A percentile compares a stretch with the other conserved stretches of the same genome.
Conservation (phyloP, 2,113 vertebrate genomes). For the Tragelaphus strepsiceros region DNA sequence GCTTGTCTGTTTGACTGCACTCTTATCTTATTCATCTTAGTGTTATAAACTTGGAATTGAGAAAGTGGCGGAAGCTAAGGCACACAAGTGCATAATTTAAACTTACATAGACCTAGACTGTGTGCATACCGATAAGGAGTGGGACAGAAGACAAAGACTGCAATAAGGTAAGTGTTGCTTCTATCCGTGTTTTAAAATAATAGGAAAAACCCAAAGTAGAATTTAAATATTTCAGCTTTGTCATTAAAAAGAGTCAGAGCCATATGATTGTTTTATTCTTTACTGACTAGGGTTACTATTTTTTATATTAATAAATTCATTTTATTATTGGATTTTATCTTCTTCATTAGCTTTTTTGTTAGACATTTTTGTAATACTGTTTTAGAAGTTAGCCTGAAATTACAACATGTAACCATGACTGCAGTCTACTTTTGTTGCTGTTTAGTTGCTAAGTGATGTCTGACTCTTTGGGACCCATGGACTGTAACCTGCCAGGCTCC, state of each 20-base stretch:
- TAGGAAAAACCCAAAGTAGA: background rate
- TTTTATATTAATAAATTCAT: background rate
- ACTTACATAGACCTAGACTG: background rate
- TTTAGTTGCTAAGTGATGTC: background rate
- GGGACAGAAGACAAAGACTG: background rate
- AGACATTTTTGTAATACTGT: background rate
- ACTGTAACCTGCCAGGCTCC: background rate
- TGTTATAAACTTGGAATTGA: background rate
- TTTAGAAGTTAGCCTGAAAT: background rate
- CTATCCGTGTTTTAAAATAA: background rate
- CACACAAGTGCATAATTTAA: background rate
- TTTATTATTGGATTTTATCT: background rate
- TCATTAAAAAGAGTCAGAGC: background rate
- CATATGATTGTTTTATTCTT: background rate
- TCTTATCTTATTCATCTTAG: background rate
- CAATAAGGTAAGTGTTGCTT: background rate
- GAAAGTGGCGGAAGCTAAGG: background rate
- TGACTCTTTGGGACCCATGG: background rate
- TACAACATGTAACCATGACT: background rate
- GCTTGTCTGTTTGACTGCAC: background rate
- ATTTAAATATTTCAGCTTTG: background rate
- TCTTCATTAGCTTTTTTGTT: background rate
- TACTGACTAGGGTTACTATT: background rate
- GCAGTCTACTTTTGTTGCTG: background rate
- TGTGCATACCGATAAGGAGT: background rate